phyloP scores from a whole-genome alignment of 2,113 vertebrate species.

The Mirza zaza region DNA sequence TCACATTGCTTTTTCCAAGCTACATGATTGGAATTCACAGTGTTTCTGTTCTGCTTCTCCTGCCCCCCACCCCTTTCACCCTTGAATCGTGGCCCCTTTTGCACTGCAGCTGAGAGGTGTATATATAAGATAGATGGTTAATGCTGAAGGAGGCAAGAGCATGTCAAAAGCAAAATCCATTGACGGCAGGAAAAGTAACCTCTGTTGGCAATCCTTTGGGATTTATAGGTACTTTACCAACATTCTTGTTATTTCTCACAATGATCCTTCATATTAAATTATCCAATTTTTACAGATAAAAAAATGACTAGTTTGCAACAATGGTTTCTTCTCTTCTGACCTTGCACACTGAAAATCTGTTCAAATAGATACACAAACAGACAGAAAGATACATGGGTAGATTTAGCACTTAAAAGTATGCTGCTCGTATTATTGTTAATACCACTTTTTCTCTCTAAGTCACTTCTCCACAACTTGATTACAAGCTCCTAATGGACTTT shows the following conservation, averaged over 20 bases:
- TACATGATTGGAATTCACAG: constrained; percentile 27
- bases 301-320: background rate
- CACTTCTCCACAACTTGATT: background rate
- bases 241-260: constrained; percentile 30
- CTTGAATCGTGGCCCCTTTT: background rate
- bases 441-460: background rate
- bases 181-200: background rate
- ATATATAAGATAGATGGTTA: background rate
- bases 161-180: constrained; percentile 27
- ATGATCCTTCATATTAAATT: constrained; percentile 27
- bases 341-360: constrained; percentile 18
- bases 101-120: background rate
- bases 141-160: background rate
- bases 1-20: constrained; percentile 36
- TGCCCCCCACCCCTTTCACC: background rate
- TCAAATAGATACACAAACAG: background rate
- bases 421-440: constrained; percentile 5
- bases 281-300: constrained; percentile 29
- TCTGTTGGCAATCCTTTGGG: background rate
- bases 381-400: background rate
- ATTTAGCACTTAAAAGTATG: background rate
- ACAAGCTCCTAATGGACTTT: constrained; percentile 14
- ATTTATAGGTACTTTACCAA: constrained; percentile 15
- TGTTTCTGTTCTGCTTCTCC: background rate
- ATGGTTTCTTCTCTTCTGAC: constrained; percentile 33